Conservation (phyloP, 2,113 vertebrate genomes). For the chimpanzee (Pan troglodytes) region NHGRI_mPanTro3-v2.1_pri NC_072398.2:50272501-50273000, state of each 20-base stretch:
- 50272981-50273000: not conserved
- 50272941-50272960: not conserved
- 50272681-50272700: not conserved
- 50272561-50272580: not conserved
- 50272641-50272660: not conserved
- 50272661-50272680: not conserved
- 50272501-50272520: not conserved
- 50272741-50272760: not conserved
- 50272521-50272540: not conserved
- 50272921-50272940: not conserved
- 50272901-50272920: not conserved
- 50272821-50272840: not conserved
- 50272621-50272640: not conserved
- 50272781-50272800: not conserved
- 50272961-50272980: not conserved
- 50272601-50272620: rapidly evolving
- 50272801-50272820: not conserved
- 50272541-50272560: not conserved
- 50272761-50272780: not conserved
- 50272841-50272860: not conserved
- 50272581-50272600: not conserved
- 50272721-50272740: not conserved
- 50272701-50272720: not conserved
- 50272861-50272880: not conserved
- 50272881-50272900: not conserved